phyloP scores from a whole-genome alignment of 92 coral and sea anemone genomes.

The Parazoanthus atlanticus region DNA sequence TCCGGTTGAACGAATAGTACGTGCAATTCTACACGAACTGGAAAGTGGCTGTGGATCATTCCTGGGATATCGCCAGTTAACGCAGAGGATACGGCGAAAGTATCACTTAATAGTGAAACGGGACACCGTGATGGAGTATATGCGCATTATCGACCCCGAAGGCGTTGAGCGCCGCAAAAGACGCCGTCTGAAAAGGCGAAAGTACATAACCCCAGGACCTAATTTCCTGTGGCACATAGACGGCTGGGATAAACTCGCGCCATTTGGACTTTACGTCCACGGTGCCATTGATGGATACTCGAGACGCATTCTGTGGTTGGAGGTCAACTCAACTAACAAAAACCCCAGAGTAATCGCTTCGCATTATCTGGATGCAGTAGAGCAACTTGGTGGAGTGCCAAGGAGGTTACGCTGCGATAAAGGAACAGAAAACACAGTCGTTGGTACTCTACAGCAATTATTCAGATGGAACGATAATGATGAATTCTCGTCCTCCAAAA shows the following conservation, averaged over 20 bases:
- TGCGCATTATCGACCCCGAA: constrained; percentile 55
- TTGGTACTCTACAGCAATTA: constrained; percentile 52
- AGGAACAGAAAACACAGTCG: constrained; percentile 63
- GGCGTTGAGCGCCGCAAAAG: constrained; percentile 46
- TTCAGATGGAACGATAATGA: constrained; percentile 43
- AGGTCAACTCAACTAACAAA: constrained; percentile 58
- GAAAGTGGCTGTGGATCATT: constrained; percentile 44
- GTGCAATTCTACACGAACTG: constrained; percentile 37
- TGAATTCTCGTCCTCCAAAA: constrained; percentile 41
- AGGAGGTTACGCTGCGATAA: constrained; percentile 53
- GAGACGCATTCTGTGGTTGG: constrained; percentile 74
- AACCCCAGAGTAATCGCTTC: constrained; percentile 58
- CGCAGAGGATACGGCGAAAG: constrained; percentile 44
- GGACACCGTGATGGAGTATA: constrained; percentile 37
- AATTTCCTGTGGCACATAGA: constrained; percentile 69
- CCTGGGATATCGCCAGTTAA: constrained; percentile 52
- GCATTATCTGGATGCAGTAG: constrained; percentile 53
- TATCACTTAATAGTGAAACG: constrained; percentile 38
- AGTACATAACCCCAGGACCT: constrained; percentile 55
- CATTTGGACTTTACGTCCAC: constrained; percentile 67
- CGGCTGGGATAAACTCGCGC: constrained; percentile 62
- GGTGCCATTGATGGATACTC: constrained; percentile 65
- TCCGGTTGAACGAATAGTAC: constrained; percentile 35
- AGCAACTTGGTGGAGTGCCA: constrained; percentile 66
- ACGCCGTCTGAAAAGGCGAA: constrained; percentile 49